Conservation (phyloP, 2,888 invertebrate genomes). For the Oscheius sp. region DNA sequence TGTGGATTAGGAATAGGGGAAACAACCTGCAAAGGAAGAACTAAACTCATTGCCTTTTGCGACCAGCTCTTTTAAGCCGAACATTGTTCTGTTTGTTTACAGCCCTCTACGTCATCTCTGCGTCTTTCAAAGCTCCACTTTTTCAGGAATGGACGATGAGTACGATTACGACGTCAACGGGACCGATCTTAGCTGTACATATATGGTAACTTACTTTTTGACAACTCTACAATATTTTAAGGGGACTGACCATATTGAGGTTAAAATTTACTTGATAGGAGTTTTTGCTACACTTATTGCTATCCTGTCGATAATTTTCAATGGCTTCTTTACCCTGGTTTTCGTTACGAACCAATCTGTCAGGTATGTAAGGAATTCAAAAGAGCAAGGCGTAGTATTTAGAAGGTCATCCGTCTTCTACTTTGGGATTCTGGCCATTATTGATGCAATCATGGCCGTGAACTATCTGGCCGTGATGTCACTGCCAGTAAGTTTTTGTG, state of each 20-base stretch:
- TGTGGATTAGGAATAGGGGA: neutral
- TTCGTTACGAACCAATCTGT: conserved; percentile 59
- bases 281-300: conserved; percentile 68
- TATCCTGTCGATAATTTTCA: conserved; percentile 66
- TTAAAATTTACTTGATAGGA: conserved; percentile 70
- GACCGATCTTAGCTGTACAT: conserved; percentile 17
- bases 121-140: neutral
- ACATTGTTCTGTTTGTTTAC: conserved; percentile 4
- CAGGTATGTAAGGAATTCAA: conserved; percentile 36
- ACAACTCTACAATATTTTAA: conserved; percentile 38
- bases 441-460: conserved; percentile 71
- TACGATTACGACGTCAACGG: conserved; percentile 27
- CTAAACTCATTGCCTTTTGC: neutral
- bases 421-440: conserved; percentile 70
- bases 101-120: conserved; percentile 3
- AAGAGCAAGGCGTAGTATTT: conserved; percentile 22
- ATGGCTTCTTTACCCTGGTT: conserved; percentile 70
- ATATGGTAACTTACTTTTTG: conserved; percentile 1
- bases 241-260: conserved; percentile 70
- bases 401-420: conserved; percentile 70
- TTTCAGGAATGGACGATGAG: conserved; percentile 32
- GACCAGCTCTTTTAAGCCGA: neutral
- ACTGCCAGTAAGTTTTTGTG: conserved; percentile 60
- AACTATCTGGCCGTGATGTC: conserved; percentile 72
- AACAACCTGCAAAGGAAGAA: neutral